A percentile compares a stretch with the other conserved stretches of the same genome.
Conservation (phyloP, 2,113 vertebrate species). For the Dipodomys stephensi region DNA sequence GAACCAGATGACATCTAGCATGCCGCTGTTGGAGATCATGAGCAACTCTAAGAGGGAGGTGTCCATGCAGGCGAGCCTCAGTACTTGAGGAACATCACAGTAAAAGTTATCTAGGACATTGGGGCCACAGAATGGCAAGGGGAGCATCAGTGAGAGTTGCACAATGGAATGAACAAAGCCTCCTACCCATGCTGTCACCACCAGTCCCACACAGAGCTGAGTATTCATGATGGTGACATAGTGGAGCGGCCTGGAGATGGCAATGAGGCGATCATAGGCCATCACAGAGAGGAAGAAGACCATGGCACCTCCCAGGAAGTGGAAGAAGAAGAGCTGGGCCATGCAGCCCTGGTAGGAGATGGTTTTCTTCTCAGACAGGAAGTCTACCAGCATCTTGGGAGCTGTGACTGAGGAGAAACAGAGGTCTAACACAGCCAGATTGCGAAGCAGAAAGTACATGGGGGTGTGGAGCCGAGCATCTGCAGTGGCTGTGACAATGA, state of each 20-base stretch:
- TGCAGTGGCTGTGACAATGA: constrained; percentile 60
- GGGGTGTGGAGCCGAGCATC: constrained; percentile 56
- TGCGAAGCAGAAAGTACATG: constrained; percentile 79
- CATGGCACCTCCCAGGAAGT: constrained; percentile 70
- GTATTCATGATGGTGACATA: constrained; percentile 68
- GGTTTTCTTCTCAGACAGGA: constrained; percentile 64
- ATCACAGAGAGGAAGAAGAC: constrained; percentile 78
- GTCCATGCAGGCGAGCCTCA: constrained; percentile 73
- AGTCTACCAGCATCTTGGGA: constrained; percentile 78
- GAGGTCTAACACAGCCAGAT: constrained; percentile 74
- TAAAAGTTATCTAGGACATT: constrained; percentile 79
- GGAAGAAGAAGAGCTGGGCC: constrained; percentile 79
- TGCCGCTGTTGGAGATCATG: constrained; percentile 79
- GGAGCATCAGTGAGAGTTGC: constrained; percentile 61
- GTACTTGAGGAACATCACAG: constrained; percentile 73
- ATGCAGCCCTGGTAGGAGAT: constrained; percentile 78
- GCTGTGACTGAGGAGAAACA: constrained; percentile 74
- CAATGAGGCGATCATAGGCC: constrained; percentile 75
- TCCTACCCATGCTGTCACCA: constrained; percentile 37
- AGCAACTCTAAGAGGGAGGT: constrained; percentile 69
- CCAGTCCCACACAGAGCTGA: constrained; percentile 36
- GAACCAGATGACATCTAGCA: constrained; percentile 75
- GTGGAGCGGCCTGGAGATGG: constrained; percentile 73
- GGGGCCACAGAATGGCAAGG: constrained; percentile 77
- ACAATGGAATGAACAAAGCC: constrained; percentile 64